Evolutionary conservation across 1,140 invertebrate genomes (phyloP), one percentile per base, ranked within the genome.

Genomic region (Aphelenchoides avenae): DNA sequence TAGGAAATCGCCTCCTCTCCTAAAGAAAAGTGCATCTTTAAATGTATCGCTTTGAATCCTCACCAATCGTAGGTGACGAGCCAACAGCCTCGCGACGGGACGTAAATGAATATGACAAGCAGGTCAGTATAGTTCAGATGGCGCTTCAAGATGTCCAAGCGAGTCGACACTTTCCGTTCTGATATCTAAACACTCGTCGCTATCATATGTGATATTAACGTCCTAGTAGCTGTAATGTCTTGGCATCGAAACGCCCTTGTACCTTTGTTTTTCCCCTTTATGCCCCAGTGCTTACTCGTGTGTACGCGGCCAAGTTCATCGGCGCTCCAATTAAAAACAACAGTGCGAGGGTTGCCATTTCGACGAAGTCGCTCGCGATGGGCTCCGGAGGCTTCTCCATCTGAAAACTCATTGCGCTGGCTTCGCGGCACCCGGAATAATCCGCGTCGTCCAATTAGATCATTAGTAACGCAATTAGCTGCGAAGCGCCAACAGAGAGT

Each of bases 41-140:
- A 4, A 4, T 22, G 26, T 41, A 22, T 36, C n/a, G 20, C 39
- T 18, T 41, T 22, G 26, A 41, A 11, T 36, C 20, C 7, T 41
- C 18, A 41, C 3, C 4, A 51, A 15, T 51, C 33, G n/a, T 62
- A 57, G 22, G 59, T 71, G n/a, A 52, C 42, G 7, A 71, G 42
- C 65, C 65, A 68, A 46, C 70, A 73, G 13, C 66, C 68, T 40
- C 72, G 44, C 2, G 68, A 71, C 5, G 72, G 72, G 27, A 76
- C 71, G 44, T 75, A 75, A 44, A 75, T 58, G 49, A 75, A 75
- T 5, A 75, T 9, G 20, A 75, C 71, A 11, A 75, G 56, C 20
- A 75, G 52, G 55, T 75, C 72, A 13, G 72, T 71, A 48, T 75
- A 73, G 49, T 75, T 75, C 7, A 75, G 55, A 52, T 76, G 74